Conservation (phyloP, 1,140 invertebrate genomes). For the Pseudomyrmex dendroicus region DNA sequence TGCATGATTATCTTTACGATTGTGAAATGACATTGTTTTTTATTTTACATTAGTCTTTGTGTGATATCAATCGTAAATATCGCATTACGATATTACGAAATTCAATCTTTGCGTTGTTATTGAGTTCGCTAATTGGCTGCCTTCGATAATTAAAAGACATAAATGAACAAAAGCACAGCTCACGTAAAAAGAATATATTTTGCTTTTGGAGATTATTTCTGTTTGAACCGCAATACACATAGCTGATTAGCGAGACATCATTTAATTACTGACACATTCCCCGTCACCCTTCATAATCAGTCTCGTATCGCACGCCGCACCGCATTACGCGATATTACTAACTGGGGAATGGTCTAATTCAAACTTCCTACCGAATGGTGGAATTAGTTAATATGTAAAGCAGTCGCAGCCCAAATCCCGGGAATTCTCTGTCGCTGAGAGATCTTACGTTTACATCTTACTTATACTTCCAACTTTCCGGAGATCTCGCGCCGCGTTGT, state of each 20-base stretch:
- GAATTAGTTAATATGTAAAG: constrained; percentile 74
- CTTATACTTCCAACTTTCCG: constrained; percentile 51
- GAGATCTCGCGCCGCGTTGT: constrained; percentile 23
- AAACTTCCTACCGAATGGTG: constrained; percentile 66
- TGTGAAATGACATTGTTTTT: neutral
- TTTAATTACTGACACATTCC: constrained; percentile 53
- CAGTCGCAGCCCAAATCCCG: constrained; percentile 58
- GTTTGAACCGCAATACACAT: neutral
- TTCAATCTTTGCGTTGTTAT: neutral
- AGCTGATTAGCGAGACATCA: constrained; percentile 50
- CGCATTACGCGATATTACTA: constrained; percentile 70
- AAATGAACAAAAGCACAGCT: neutral
- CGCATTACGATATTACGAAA: neutral
- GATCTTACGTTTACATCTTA: constrained; percentile 54
- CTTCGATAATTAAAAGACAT: neutral
- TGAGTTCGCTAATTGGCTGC: neutral
- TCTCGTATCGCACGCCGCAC: constrained; percentile 44
- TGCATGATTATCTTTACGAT: neutral
- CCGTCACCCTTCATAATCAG: constrained; percentile 64
- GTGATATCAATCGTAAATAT: neutral
- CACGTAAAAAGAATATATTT: neutral
- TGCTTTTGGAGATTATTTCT: neutral
- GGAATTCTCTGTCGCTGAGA: constrained; percentile 61
- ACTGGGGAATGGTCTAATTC: constrained; percentile 72
- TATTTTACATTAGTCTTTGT: neutral